Percentiles rank a stretch among this genome's conserved stretches.
These are phyloP conservation scores for Tetramorium parvispinum DNA, from an alignment of 1,140 invertebrate genomes.

Conservation along the genomic window DNA sequence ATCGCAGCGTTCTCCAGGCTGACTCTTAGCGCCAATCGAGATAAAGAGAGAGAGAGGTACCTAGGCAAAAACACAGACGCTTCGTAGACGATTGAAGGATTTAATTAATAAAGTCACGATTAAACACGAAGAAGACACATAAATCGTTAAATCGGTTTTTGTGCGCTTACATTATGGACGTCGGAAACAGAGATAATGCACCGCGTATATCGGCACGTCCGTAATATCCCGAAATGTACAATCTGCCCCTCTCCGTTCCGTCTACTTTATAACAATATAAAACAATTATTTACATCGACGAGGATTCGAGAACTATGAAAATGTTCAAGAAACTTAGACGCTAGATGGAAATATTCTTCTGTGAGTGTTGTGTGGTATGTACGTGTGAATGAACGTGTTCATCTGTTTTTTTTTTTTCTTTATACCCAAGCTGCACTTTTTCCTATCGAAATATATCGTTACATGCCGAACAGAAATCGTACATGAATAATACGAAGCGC, in stretches of 20 bases:
- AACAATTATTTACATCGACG: slow-evolving; percentile 76
- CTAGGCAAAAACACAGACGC: slow-evolving; percentile 69
- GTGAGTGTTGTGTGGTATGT: slow-evolving; percentile 11
- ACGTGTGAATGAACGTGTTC: slow-evolving; percentile 24
- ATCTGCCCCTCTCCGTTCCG: slow-evolving; percentile 54
- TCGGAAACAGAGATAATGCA: slow-evolving; percentile 32
- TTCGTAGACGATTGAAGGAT: slow-evolving; percentile 74
- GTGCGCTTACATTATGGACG: slow-evolving; percentile 68
- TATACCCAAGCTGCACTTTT: neutral
- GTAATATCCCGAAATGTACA: slow-evolving; percentile 57
- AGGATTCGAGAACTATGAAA: slow-evolving; percentile 61
- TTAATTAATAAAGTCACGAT: slow-evolving; percentile 77
- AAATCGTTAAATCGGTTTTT: slow-evolving; percentile 73
- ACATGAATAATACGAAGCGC: neutral
- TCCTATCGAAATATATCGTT: neutral
- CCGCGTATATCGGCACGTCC: slow-evolving; percentile 48
- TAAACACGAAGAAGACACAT: slow-evolving; percentile 78
- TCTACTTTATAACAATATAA: slow-evolving; percentile 76
- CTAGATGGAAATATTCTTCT: slow-evolving; percentile 10
- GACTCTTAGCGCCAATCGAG: slow-evolving; percentile 42
- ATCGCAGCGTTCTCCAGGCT: slow-evolving; percentile 27
- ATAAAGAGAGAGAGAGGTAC: slow-evolving; percentile 57
- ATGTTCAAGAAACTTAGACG: slow-evolving; percentile 21
- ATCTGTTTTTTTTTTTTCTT: neutral
- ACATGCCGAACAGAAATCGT: neutral